Conservation (phyloP, 2,797 vertebrate species). For the Poeciliopsis paucimaculata region DNA sequence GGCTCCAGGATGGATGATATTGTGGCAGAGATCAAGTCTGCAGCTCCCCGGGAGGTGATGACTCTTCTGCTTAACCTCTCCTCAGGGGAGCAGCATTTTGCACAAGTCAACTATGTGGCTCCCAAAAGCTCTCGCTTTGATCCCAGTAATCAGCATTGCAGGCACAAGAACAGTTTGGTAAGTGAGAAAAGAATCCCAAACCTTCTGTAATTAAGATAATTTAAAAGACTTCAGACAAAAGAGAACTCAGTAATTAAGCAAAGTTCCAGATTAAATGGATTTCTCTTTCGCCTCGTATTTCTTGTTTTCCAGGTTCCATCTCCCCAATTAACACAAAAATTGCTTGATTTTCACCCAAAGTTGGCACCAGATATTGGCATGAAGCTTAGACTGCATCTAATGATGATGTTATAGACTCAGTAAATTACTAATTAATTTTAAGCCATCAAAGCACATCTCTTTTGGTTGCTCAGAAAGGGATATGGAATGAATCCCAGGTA, state of each 20-base stretch:
- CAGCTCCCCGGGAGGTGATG: conserved; percentile 54
- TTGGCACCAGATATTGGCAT: conserved; percentile 55
- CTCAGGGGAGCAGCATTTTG: conserved; percentile 57
- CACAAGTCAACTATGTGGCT: conserved; percentile 68
- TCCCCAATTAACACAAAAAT: conserved; percentile 68
- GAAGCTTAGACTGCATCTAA: conserved; percentile 68
- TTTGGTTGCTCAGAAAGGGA: conserved; percentile 62
- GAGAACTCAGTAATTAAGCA: conserved; percentile 69
- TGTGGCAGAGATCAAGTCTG: conserved; percentile 64
- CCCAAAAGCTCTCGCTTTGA: conserved; percentile 55
- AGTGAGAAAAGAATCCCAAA: conserved; percentile 52
- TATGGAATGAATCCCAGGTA: conserved; percentile 74
- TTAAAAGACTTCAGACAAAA: conserved; percentile 58
- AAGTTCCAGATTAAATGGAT: conserved; percentile 69
- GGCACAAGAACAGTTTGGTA: conserved; percentile 49
- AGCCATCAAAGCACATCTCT: conserved; percentile 77
- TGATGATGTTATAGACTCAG: conserved; percentile 66
- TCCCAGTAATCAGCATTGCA: conserved; percentile 55
- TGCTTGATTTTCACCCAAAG: conserved; percentile 60
- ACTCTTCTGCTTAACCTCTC: conserved; percentile 68
- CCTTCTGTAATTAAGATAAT: conserved; percentile 62
- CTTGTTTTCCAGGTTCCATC: conserved; percentile 64
- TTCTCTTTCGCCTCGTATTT: conserved; percentile 51
- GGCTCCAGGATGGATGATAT: conserved; percentile 65
- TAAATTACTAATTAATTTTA: conserved; percentile 79